These are phyloP conservation scores for Hymenopus coronatus DNA, from an alignment of 2,888 invertebrate genomes.

Conservation along the genomic window DNA sequence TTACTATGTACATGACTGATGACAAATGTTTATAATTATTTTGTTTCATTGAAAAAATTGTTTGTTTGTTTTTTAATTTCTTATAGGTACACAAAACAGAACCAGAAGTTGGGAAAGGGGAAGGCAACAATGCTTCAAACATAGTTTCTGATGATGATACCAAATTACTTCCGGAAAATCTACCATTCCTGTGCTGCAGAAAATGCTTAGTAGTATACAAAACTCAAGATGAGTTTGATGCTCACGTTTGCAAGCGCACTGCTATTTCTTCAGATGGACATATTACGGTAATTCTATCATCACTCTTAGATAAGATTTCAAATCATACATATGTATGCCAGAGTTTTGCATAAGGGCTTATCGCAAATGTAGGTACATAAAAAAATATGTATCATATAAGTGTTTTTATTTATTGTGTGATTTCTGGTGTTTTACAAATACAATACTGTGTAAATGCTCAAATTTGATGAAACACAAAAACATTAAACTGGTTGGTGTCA, in stretches of 20 bases:
- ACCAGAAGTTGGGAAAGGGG: background rate
- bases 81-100: background rate
- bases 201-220: conserved; percentile 22
- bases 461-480: no score
- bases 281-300: background rate
- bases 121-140: background rate
- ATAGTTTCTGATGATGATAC: background rate
- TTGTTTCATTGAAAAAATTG: no score
- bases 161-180: conserved; percentile 15
- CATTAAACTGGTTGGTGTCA: no score
- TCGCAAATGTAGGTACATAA: no score
- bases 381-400: no score
- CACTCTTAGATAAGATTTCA: background rate
- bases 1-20: no score
- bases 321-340: background rate
- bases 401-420: no score
- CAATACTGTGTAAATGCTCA: no score
- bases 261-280: background rate
- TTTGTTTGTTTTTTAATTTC: background rate
- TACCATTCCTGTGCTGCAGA: conserved; percentile 30
- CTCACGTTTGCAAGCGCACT: conserved; percentile 22
- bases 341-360: background rate
- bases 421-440: no score
- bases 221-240: conserved; percentile 16
- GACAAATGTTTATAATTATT: no score